These are phyloP conservation scores for Neotoma lepida DNA, from an alignment of 2,113 vertebrate genomes.

Conservation along the genomic window DNA sequence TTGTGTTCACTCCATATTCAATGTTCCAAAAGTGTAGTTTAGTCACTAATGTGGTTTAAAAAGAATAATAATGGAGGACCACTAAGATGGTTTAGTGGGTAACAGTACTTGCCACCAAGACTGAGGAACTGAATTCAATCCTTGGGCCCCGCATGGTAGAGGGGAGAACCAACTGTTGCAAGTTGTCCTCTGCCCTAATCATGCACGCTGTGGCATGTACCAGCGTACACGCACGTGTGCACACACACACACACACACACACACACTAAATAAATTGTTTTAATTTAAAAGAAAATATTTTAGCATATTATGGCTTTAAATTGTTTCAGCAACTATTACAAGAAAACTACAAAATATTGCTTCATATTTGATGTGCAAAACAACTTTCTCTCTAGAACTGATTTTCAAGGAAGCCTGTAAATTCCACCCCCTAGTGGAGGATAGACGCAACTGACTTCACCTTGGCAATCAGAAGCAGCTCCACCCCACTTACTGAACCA, in stretches of 20 bases:
- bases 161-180: background rate
- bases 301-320: background rate
- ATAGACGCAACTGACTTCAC: background rate
- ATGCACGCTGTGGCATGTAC: background rate
- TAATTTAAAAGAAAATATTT: constrained; percentile 15
- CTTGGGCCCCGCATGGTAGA: background rate
- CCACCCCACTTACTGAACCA: background rate
- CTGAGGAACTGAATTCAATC: background rate
- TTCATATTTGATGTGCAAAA: constrained; percentile 2
- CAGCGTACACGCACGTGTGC: fast-evolving
- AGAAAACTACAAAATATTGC: background rate
- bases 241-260: background rate
- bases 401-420: background rate
- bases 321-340: constrained; percentile 7
- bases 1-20: background rate
- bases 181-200: background rate
- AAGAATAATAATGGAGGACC: background rate
- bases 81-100: background rate
- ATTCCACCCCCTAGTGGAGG: background rate
- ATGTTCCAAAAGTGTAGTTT: background rate
- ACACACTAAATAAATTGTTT: background rate
- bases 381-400: background rate
- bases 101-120: background rate
- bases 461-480: constrained; percentile 1
- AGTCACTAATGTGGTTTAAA: background rate